Conservation (phyloP, 2,113 vertebrate species). For the Sus scrofa region DNA sequence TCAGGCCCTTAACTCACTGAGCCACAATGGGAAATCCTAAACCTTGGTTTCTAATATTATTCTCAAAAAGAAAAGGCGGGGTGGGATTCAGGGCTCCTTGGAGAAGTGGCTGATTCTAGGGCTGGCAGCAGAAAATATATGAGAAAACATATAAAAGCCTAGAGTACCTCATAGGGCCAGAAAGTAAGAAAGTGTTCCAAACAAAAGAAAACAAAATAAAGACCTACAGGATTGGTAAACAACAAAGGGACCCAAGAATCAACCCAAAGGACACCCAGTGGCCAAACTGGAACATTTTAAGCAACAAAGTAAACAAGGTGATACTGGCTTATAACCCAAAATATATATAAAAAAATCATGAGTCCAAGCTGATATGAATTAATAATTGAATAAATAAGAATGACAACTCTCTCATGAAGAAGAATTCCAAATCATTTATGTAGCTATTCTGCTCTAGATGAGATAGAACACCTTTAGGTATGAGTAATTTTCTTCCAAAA, state of each 20-base stretch:
- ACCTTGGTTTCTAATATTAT: neutral
- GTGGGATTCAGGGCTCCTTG: accelerated
- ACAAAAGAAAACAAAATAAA: neutral
- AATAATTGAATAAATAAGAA: neutral
- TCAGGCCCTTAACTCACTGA: no score
- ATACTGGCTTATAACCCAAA: neutral
- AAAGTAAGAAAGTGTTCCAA: neutral
- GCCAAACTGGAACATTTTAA: neutral
- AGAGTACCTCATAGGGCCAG: neutral
- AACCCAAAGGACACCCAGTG: neutral
- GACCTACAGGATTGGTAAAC: neutral
- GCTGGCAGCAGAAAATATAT: neutral
- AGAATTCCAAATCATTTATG: neutral
- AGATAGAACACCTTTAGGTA: neutral
- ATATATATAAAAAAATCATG: neutral
- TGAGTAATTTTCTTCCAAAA: neutral
- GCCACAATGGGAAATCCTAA: neutral
- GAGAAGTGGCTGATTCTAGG: neutral
- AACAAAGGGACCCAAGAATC: neutral
- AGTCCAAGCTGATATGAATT: neutral
- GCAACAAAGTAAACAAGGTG: neutral
- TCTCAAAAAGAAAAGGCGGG: neutral
- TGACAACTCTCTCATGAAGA: neutral
- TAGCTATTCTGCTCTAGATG: neutral
- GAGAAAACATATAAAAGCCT: neutral